Evolutionary conservation across 2,888 invertebrate genomes (phyloP), one percentile per base, ranked within the genome.

Genomic region (Dorcus parallelipipedus): DNA sequence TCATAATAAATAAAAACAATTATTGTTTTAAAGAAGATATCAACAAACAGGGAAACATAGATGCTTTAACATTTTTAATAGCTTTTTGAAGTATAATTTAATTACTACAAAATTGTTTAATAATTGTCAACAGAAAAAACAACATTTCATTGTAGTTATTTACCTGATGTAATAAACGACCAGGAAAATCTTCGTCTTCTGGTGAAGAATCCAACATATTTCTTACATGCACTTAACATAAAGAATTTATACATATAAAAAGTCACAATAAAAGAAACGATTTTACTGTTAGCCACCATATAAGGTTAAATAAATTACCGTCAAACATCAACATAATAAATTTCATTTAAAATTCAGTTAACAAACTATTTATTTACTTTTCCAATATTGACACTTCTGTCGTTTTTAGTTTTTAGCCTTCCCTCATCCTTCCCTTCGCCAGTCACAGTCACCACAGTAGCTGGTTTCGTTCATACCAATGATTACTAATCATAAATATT

Each of bases 101-200:
- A 53, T 38, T 10, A 38, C n/a, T 17, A 41, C 8, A 23, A 26
- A 20, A 48, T 47, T 38, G 4, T 43, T 17, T 26, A 38, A 52
- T 23, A 17, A 23, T 49, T 40, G 17, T 38, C 41, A 20, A 20
- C 20, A 20, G 20, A 20, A 3, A 20, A 20, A 20, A 20, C 20
- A 3, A 20, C 20, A 10, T 38, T 10, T 38, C 41, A 4, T n/a
- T 17, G 41, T 9, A 3, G 38, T 49, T 38, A 51, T 54, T 64
- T 76, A 87, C 88, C 82, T 91, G 91, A 69, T 91, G 91, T 56
- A 91, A 77, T 50, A 91, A 78, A 52, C 90, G 85, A 4, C 91
- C 91, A 62, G 88, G 88, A 74, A 90, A 91, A 75, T 90, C 85
- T 71, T 90, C 90, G 69, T 90, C 90, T 69, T 89, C 89, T n/a